These are phyloP conservation scores for Synanceia verrucosa DNA, from an alignment of 2,797 vertebrate genomes.

Conservation along the genomic window DNA sequence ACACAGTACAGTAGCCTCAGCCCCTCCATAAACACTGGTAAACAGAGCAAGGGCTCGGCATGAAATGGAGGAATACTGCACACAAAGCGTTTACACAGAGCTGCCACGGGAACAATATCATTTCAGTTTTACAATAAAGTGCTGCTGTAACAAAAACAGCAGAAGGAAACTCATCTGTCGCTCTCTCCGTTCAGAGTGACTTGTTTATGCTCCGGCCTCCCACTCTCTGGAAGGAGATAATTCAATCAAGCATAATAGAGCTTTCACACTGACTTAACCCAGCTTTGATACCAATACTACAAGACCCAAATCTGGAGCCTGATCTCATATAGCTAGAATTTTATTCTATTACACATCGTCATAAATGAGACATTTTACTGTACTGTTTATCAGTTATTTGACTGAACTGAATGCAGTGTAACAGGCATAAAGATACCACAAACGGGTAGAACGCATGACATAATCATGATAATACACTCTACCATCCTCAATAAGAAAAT, in stretches of 20 bases:
- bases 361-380: not conserved
- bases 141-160: slow-evolving; percentile 63
- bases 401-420: too few relatives aligned
- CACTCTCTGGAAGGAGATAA: slow-evolving; percentile 47
- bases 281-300: slow-evolving; percentile 15
- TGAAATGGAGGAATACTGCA: slow-evolving; percentile 66
- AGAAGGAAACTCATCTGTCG: slow-evolving; percentile 49
- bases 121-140: slow-evolving; percentile 75
- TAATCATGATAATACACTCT: not conserved
- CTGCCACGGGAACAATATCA: slow-evolving; percentile 77
- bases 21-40: slow-evolving; percentile 75
- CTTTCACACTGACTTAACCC: slow-evolving; percentile 45
- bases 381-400: too few relatives aligned
- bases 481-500: not conserved
- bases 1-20: slow-evolving; percentile 75
- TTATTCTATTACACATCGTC: not conserved
- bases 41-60: slow-evolving; percentile 67
- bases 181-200: slow-evolving; percentile 30
- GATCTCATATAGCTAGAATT: slow-evolving; percentile 36
- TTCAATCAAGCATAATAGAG: slow-evolving; percentile 55
- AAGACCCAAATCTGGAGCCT: slow-evolving; percentile 13
- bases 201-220: slow-evolving; percentile 57
- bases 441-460: not conserved
- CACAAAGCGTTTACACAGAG: slow-evolving; percentile 78
- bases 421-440: not conserved